Percentiles rank a stretch among this genome's conserved stretches.
Evolutionary conservation across 2,888 invertebrate genomes (phyloP).

Genomic region (Aquatica leii): DNA sequence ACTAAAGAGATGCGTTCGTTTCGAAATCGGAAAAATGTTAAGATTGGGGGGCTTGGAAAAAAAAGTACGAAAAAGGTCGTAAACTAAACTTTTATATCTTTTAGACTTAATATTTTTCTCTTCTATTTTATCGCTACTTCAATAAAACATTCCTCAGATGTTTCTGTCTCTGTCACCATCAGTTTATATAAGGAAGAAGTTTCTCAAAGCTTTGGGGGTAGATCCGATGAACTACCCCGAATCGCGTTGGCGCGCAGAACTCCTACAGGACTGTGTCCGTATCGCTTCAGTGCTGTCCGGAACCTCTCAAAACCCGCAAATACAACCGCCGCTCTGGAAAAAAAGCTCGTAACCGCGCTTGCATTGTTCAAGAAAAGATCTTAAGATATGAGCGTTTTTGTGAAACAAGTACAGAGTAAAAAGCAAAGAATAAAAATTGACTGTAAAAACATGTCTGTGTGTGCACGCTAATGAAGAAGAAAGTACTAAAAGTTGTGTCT

Average conservation of each 20-base stretch:
- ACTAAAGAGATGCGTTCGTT: slow-evolving; percentile 3
- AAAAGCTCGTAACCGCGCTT: slow-evolving; percentile 21
- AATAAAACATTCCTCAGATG: slow-evolving; percentile 26
- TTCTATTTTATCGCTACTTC: slow-evolving; percentile 30
- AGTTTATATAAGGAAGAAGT: slow-evolving; percentile 26
- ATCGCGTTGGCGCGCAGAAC: slow-evolving; percentile 47
- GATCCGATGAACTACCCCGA: slow-evolving; percentile 39
- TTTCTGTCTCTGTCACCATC: slow-evolving; percentile 25
- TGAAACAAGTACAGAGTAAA: slow-evolving; percentile 39
- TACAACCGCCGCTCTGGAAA: slow-evolving; percentile 39
- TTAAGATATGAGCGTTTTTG: slow-evolving; percentile 41
- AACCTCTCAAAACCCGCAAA: slow-evolving; percentile 40
- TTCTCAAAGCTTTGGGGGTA: slow-evolving; percentile 30
- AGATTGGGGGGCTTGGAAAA: neutral
- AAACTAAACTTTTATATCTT: slow-evolving; percentile 32
- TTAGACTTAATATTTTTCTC: slow-evolving; percentile 32
- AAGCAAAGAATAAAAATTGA: slow-evolving; percentile 36
- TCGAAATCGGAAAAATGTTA: slow-evolving; percentile 16
- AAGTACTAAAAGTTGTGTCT: slow-evolving; percentile 31
- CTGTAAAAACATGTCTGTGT: slow-evolving; percentile 47
- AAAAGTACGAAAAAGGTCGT: slow-evolving; percentile 12
- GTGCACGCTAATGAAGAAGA: slow-evolving; percentile 36
- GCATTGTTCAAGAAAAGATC: slow-evolving; percentile 27
- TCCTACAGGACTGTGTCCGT: slow-evolving; percentile 39
- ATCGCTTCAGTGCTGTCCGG: slow-evolving; percentile 40